Base-by-base conservation (phyloP, 2,888 invertebrate genomes). In the Lasioglossum leucozonium region DNA sequence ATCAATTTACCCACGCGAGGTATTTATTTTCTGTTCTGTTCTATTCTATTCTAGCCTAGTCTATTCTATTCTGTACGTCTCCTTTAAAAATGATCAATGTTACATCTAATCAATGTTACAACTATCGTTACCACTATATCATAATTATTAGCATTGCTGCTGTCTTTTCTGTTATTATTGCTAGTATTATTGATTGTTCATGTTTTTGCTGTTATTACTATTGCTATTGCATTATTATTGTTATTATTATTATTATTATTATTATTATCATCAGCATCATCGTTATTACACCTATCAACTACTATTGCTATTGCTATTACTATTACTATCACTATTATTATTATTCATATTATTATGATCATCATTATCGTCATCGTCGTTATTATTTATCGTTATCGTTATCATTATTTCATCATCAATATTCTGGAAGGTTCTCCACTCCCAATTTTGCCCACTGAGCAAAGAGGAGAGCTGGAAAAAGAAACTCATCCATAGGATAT, bases 401-500 rank as follows among this genome's bases (percentile, higher is more conserved):
- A 69, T 69, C 34, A 69, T 22, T 37, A 69, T 83, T 85, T 86
- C 77, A 85, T 86, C 88, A 86, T 90, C 77, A 83, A 89, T 90
- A 67, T 92, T 93, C 94, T 92, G 93, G 93, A 94, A 94, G 93
- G 91, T 94, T 94, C 94, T 94, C 95, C 94, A 95, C 95, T 96
- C 96, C 96, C 97, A 96, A 97, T 96, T 97, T 97, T 97, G 97
- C 97, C 96, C 96, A 96, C 95, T 96, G 96, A 97, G 97, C 97
- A 97, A 97, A 97, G 97, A 97, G 97, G 97, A 97, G 97, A 97
- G 97, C 97, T 97, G 97, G 97, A 96, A 97, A 96, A 96, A 96
- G 95, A 95, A 95, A 95, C 94, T 94, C 94, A 94, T 95, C 94
- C 94, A 92, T 94, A 94, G 93, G 93, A 93, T 91, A 91, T 93